Percentiles rank a stretch among this genome's conserved stretches.
Conservation (phyloP, 2,797 vertebrate genomes). For the Eremophila alpestris region DNA sequence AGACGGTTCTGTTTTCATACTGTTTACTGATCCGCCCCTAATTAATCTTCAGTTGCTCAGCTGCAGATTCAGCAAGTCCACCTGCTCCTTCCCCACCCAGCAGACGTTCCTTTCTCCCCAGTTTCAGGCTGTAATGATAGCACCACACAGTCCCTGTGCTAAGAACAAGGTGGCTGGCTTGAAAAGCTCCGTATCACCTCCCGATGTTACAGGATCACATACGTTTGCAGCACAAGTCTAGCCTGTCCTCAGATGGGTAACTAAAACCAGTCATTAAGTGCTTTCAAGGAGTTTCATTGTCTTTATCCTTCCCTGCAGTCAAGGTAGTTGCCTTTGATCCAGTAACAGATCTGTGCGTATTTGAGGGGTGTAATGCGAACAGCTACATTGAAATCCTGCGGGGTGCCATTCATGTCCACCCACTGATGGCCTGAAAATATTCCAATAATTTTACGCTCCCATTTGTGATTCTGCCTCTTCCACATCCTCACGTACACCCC, state of each 20-base stretch:
- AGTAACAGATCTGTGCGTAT: slow-evolving; percentile 98
- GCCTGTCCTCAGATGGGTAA: slow-evolving; percentile 46
- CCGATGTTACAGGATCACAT: not conserved
- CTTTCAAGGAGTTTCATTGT: not conserved
- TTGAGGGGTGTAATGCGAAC: slow-evolving; percentile 97
- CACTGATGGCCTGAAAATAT: slow-evolving; percentile 98
- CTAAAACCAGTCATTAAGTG: slow-evolving; percentile 61
- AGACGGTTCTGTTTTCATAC: slow-evolving; percentile 49
- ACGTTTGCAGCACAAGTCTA: slow-evolving; percentile 13
- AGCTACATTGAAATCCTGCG: slow-evolving; percentile 95
- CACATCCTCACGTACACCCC: slow-evolving; percentile 98
- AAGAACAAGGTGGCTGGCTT: slow-evolving; percentile 32
- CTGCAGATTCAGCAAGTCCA: slow-evolving; percentile 59
- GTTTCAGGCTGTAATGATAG: slow-evolving; percentile 5
- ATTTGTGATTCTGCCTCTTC: slow-evolving; percentile 85
- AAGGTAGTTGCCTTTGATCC: slow-evolving; percentile 98
- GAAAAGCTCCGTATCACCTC: slow-evolving; percentile 27
- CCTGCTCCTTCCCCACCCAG: slow-evolving; percentile 48
- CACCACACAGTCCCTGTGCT: slow-evolving; percentile 31
- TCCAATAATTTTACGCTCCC: slow-evolving; percentile 96
- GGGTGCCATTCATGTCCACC: slow-evolving; percentile 91
- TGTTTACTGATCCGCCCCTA: slow-evolving; percentile 59
- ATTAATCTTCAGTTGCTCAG: slow-evolving; percentile 61
- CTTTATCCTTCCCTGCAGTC: slow-evolving; percentile 91
- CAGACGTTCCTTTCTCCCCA: slow-evolving; percentile 18